A percentile compares a stretch with the other conserved stretches of the same genome.
These are phyloP conservation scores for Auanema freiburgensis DNA, from an alignment of 2,888 invertebrate genomes.

Conservation along the genomic window DNA sequence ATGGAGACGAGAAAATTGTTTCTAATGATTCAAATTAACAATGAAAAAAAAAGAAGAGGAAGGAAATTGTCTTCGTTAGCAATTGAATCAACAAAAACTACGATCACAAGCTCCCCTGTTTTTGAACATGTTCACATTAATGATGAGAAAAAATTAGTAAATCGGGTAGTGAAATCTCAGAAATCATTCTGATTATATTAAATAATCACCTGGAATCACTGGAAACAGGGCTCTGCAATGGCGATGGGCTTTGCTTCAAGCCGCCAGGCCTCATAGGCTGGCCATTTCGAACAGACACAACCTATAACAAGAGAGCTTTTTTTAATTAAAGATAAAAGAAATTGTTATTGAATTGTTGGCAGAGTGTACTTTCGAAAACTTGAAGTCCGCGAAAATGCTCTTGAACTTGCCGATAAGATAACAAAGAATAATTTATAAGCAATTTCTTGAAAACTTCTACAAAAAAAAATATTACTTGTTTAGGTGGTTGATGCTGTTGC, in stretches of 20 bases:
- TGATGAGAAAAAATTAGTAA: not conserved
- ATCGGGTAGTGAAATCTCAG: slow-evolving; percentile 1
- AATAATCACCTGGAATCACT: slow-evolving; percentile 37
- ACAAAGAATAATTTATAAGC: not conserved
- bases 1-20: too few species aligned
- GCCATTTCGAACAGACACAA: slow-evolving; percentile 49
- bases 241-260: slow-evolving; percentile 52
- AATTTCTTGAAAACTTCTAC: not conserved
- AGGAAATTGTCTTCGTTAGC: too few species aligned
- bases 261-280: slow-evolving; percentile 50
- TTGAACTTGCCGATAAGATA: not conserved
- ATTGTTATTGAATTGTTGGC: not conserved
- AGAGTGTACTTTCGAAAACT: too few species aligned
- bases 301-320: slow-evolving; percentile 24
- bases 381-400: too few species aligned
- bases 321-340: not conserved
- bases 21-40: too few species aligned
- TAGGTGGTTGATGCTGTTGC: slow-evolving; percentile 23
- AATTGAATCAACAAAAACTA: too few species aligned
- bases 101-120: not conserved
- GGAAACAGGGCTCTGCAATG: slow-evolving; percentile 53
- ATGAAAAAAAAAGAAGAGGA: too few species aligned
- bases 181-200: not conserved
- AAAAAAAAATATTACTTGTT: slow-evolving; percentile 35
- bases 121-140: not conserved